Base-by-base conservation (phyloP, 2,113 vertebrate species). In the Choloepus hoffmanni region DNA sequence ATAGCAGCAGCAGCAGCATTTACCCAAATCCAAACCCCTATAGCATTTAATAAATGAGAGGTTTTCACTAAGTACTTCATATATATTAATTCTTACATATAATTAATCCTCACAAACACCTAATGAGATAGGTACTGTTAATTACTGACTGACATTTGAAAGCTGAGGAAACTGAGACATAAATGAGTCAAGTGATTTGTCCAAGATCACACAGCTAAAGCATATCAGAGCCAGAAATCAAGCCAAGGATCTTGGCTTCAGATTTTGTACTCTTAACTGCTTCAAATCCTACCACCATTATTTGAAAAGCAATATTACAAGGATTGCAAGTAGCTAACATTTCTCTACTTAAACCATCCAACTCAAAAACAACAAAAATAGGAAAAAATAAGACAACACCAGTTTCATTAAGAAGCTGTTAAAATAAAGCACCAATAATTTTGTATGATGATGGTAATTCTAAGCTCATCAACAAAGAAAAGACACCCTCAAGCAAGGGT, bases 361-460 rank as follows among this genome's bases (percentile, higher is more conserved):
- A 63, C 55, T 58, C 55, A 63, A 28, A 63, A 11, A 63, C 15
- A 28, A 63, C 28, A 63, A 63, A 63, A 63, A 63, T 63, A 63
- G 74, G 53, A 94, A 86, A 91, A 95, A 43, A 26, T 60, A 81
- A 82, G 33, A 40, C 5, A 53, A 50, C 19, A 87, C 26, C 19
- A 24, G 12, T 95, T 94, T 93, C 40, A 90, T n/a, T 16, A 91
- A 91, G 21, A 45, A 77, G 19, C 28, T 93, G 11, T 62, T 53
- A 77, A 85, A 92, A 81, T 67, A 62, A 94, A 91, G n/a, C 24
- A 85, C 45, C 55, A 72, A 60, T 62, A 73, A 85, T 74, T 53
- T 81, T 53, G 82, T 36, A 67, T 30, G 16, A 36, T 21, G 45
- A 36, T 21, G 45, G 14, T 81, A 50, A 24, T 58, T 67, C 18